phyloP scores from a whole-genome alignment of 2,113 vertebrate genomes.

The Crypturellus undulatus region DNA sequence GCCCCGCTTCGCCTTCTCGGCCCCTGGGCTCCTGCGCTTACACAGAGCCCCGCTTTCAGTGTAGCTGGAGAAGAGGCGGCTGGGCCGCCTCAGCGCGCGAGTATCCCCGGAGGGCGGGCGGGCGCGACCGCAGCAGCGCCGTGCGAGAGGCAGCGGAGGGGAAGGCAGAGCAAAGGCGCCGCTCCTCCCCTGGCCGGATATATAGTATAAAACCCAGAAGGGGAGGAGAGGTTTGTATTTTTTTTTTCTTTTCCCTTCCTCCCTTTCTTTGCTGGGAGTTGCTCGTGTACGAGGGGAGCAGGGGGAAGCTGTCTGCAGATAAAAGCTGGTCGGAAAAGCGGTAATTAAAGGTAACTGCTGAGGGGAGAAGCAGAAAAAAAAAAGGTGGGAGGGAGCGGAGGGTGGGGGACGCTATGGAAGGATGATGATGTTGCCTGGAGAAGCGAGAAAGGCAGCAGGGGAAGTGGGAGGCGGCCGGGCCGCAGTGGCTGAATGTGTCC shows the following conservation, averaged over 20 bases:
- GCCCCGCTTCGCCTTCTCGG: not conserved
- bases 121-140: not conserved
- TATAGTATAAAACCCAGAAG: not conserved
- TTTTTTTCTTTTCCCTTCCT: not conserved
- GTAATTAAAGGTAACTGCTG: not conserved
- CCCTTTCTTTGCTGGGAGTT: not conserved
- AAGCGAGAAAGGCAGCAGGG: not conserved
- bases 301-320: not conserved
- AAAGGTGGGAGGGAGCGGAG: too few species aligned
- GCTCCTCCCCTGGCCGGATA: slow-evolving; percentile 10
- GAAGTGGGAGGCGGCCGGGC: not conserved
- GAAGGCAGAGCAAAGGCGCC: not conserved
- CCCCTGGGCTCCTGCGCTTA: not conserved
- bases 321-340: not conserved
- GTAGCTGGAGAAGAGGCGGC: not conserved
- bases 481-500: not conserved
- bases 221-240: not conserved
- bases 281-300: not conserved
- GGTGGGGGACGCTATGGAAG: not conserved
- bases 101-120: not conserved
- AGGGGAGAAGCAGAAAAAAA: not conserved
- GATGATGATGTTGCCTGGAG: not conserved
- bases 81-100: not conserved
- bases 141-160: not conserved
- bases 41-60: not conserved